Evolutionary conservation across 2,113 vertebrate genomes (phyloP).

Genomic region (Trematomus loennbergii): DNA sequence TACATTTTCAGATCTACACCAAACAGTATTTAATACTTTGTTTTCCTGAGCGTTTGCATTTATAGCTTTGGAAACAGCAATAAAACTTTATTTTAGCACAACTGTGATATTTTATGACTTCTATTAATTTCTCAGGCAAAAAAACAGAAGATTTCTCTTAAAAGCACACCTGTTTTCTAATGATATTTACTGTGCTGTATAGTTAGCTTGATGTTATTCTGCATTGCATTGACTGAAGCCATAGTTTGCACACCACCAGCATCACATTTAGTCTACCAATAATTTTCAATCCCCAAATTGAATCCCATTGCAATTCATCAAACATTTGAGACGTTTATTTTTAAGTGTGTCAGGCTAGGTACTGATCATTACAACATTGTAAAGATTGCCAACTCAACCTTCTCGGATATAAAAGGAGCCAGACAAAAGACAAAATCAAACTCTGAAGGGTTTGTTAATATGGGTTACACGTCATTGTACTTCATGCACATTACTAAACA

Average conservation of each 20-base stretch:
- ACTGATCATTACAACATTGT: background rate
- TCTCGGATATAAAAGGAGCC: background rate
- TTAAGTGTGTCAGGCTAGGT: background rate
- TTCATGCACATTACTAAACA: background rate
- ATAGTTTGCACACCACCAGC: background rate
- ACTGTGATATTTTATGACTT: constrained; percentile 3
- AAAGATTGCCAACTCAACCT: background rate
- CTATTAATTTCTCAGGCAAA: background rate
- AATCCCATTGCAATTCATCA: background rate
- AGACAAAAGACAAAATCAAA: background rate
- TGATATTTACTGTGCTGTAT: background rate
- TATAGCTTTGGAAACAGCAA: background rate
- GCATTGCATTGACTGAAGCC: background rate
- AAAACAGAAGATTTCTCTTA: background rate
- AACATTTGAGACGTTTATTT: background rate
- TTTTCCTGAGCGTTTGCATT: constrained; percentile 25
- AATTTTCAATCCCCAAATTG: too few relatives aligned
- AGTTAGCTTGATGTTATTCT: background rate
- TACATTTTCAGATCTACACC: constrained; percentile 18
- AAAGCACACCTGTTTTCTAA: background rate
- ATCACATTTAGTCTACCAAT: background rate
- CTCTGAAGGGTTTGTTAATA: background rate
- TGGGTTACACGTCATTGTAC: background rate
- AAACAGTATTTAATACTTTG: constrained; percentile 9
- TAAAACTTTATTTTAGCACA: constrained; percentile 8